Base-by-base conservation (phyloP, 2,888 invertebrate species). In the Lymantria dispar region DNA sequence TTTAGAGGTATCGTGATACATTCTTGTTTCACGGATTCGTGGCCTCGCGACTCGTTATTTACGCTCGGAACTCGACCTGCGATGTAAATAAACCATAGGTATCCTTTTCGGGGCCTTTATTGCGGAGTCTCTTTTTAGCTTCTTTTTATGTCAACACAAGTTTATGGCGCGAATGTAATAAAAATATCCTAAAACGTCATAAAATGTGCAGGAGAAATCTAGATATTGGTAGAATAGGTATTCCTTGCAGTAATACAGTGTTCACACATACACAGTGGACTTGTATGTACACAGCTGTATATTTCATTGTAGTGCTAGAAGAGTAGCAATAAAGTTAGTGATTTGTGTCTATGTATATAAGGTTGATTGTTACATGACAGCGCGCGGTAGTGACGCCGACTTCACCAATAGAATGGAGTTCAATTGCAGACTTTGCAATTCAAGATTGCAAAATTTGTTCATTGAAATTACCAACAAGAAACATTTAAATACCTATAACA, bases 61-160 rank as follows among this genome's bases (percentile, higher is more conserved):
- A 72, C 82, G 79, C 78, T 78, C 76, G 64, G 74, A 77, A 81
- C 85, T 70, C 65, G 64, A 74, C 83, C 78, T 72, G 85, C 90
- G 80, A 89, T 90, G 91, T 89, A 91, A 89, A 90, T 89, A 89
- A 87, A 87, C 84, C 81, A 68, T 71, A 74, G 66, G 73, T 73
- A 74, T 74, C 69, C 69, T 13, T 78, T 79, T 77, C 55, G 68
- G 74, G 79, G 82, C 80, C 81, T 87, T 83, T 83, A 80, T 80
- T 86, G 72, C 78, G 83, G 84, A 82, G 22, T 80, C 82, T 84
- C 78, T 66, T 22, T 22, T 77, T 74, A 56, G 55, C 63, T 73
- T 73, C 74, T 72, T 70, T 74, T 64, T 64, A 62, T 65, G 67
- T 71, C 67, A 69, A 64, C 64, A 60, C 58, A 40, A 15, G 51